These are phyloP conservation scores for Crossaster papposus DNA, from an alignment of 53 echinoderm and acorn worm species.

Conservation along the genomic window DNA sequence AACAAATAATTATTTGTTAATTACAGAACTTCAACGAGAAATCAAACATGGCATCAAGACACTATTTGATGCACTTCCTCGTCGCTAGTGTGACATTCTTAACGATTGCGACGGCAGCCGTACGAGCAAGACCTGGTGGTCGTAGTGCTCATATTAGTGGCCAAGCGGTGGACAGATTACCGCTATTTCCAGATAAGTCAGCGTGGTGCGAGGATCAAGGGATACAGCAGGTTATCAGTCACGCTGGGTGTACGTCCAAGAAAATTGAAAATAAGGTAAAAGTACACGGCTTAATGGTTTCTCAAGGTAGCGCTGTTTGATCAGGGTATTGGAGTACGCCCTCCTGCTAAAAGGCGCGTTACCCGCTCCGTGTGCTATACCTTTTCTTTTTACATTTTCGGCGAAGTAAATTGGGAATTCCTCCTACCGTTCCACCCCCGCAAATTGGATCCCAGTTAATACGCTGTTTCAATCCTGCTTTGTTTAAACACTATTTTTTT, in stretches of 20 bases:
- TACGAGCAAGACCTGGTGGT: constrained; percentile 32
- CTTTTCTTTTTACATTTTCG: too few species aligned
- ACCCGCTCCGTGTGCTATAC: too few species aligned
- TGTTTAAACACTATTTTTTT: too few species aligned
- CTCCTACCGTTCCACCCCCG: too few species aligned
- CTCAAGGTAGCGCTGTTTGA: too few species aligned
- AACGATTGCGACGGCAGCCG: background rate
- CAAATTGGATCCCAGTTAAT: too few species aligned
- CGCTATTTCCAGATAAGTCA: constrained; percentile 73
- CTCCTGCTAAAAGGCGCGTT: too few species aligned
- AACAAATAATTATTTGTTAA: background rate
- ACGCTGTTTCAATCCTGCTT: too few species aligned
- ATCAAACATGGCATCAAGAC: background rate
- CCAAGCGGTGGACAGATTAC: constrained; percentile 63
- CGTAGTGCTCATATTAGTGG: constrained; percentile 42
- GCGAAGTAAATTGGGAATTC: too few species aligned
- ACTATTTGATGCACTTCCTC: background rate
- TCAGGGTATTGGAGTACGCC: too few species aligned
- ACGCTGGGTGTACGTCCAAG: constrained; percentile 70
- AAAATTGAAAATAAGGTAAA: constrained; percentile 77
- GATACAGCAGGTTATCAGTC: constrained; percentile 74
- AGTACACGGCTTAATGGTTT: background rate
- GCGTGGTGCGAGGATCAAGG: constrained; percentile 80
- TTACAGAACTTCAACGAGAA: background rate
- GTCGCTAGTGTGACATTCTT: background rate